Conservation (phyloP, 1,140 invertebrate genomes). For the Drosophila sproati region DNA sequence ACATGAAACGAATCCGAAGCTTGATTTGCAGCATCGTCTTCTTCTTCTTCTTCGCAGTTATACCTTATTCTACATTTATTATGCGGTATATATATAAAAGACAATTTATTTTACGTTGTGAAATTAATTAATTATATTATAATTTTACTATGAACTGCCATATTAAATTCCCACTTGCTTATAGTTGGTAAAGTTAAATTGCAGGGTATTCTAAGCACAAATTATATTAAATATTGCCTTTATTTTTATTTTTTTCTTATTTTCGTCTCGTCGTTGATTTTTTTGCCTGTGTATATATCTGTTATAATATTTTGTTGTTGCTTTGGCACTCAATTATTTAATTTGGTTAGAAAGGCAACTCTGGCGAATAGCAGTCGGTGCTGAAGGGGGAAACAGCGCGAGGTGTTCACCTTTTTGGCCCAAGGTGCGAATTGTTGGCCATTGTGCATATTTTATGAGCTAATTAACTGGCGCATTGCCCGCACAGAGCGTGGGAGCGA, state of each 20-base stretch:
- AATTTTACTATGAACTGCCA: too few relatives aligned
- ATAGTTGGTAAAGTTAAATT: too few relatives aligned
- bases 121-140: too few relatives aligned
- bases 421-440: constrained; percentile 76
- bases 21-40: constrained; percentile 26
- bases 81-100: background rate
- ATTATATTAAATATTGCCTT: background rate
- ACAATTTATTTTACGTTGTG: too few relatives aligned
- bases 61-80: background rate
- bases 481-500: constrained; percentile 8
- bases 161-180: too few relatives aligned
- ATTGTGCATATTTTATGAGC: constrained; percentile 82
- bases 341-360: constrained; percentile 32
- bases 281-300: too few relatives aligned
- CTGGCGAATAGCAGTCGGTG: background rate
- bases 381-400: background rate
- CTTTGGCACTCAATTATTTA: constrained; percentile 74
- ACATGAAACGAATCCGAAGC: constrained; percentile 19
- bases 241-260: constrained; percentile 6
- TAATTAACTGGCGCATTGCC: constrained; percentile 79
- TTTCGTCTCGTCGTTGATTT: background rate
- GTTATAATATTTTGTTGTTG: constrained; percentile 34
- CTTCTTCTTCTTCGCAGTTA: background rate
- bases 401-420: constrained; percentile 39
- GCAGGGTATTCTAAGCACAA: background rate